Evolutionary conservation across 2,797 vertebrate species (phyloP).

Genomic region (Champsocephalus esox): DNA sequence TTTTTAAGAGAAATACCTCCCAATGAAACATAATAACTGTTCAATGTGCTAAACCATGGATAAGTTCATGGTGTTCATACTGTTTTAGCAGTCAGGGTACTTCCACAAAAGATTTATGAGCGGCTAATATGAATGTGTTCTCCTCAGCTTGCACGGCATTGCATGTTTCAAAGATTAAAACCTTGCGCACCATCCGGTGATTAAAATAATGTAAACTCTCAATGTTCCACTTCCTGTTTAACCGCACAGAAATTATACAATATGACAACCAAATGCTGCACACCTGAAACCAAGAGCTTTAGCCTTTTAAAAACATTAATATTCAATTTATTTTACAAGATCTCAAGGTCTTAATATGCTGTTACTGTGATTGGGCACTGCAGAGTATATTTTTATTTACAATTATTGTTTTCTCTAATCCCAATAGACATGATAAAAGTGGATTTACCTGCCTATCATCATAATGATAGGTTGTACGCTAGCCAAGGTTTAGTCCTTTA

Average conservation of each 20-base stretch:
- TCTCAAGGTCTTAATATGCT: background rate
- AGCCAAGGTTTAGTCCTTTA: background rate
- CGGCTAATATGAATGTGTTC: background rate
- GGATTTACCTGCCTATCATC: background rate
- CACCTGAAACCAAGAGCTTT: background rate
- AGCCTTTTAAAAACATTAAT: no score
- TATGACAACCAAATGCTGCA: background rate
- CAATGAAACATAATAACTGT: no score
- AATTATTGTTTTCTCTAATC: background rate
- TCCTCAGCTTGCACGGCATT: background rate
- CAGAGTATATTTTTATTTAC: background rate
- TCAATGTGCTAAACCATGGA: no score
- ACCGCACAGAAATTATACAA: background rate
- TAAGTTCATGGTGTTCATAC: no score
- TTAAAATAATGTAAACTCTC: conserved; percentile 16
- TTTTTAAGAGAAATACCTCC: no score
- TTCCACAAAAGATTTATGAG: background rate
- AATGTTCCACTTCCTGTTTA: conserved; percentile 11
- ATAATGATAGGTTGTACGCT: background rate
- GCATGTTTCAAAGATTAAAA: conserved; percentile 50
- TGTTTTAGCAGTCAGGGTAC: no score
- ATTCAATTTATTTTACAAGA: no score
- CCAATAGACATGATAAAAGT: background rate
- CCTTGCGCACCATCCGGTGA: conserved; percentile 37
- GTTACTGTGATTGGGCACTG: background rate